Percentiles rank a stretch among this genome's conserved stretches.
Conservation (phyloP, 2,888 invertebrate species). For the Kryphioiulus occultus region DNA sequence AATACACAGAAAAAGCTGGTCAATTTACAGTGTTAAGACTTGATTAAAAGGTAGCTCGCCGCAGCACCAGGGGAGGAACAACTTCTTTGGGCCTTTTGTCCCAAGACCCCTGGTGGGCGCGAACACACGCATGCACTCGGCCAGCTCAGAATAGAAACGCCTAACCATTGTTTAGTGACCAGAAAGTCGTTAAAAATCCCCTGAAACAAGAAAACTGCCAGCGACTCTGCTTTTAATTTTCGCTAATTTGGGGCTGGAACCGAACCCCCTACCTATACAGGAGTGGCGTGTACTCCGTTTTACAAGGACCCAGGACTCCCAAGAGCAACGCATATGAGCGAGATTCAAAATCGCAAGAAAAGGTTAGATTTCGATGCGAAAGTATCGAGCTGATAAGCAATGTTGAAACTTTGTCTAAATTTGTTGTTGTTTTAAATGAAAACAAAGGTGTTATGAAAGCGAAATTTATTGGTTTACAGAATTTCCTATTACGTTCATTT, state of each 20-base stretch:
- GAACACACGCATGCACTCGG: background rate
- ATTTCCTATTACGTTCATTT: too few relatives aligned
- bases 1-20: background rate
- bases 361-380: too few relatives aligned
- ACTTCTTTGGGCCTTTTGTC: background rate
- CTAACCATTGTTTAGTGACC: conserved; percentile 9
- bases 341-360: too few relatives aligned
- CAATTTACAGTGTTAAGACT: background rate
- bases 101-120: background rate
- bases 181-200: background rate
- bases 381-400: too few relatives aligned
- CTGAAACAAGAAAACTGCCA: background rate
- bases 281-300: too few relatives aligned
- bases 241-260: background rate
- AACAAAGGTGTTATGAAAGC: too few relatives aligned
- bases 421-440: too few relatives aligned
- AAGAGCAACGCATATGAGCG: too few relatives aligned
- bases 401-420: too few relatives aligned
- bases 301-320: too few relatives aligned
- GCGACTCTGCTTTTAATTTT: conserved; percentile 6
- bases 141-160: background rate
- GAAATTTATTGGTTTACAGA: too few relatives aligned
- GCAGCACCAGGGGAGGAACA: background rate
- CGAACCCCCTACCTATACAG: background rate
- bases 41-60: conserved; percentile 7